These are phyloP conservation scores for Liposcelis brunnea DNA, from an alignment of 2,888 invertebrate species.

Conservation along the genomic window DNA sequence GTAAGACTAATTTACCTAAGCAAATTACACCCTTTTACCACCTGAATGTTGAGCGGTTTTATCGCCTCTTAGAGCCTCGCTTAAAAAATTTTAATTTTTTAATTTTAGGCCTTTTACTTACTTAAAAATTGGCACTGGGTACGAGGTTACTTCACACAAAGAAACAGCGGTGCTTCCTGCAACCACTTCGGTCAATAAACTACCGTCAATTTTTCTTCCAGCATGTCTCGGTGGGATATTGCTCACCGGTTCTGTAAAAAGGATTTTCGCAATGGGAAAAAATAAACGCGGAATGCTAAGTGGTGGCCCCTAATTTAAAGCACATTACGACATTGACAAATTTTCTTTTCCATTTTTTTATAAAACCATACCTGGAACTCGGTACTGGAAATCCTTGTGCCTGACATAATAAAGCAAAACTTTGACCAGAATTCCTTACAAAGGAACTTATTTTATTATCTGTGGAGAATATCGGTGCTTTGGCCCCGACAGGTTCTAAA, in stretches of 20 bases:
- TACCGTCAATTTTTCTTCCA: conserved; percentile 22
- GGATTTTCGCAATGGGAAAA: conserved; percentile 1
- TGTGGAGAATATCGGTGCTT: conserved; percentile 46
- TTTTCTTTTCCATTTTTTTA: too few species aligned
- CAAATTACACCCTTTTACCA: background rate
- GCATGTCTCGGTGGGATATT: conserved; percentile 30
- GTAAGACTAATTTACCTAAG: conserved; percentile 9
- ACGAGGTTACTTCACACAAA: conserved; percentile 22
- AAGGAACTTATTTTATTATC: conserved; percentile 42
- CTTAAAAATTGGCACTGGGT: conserved; percentile 24
- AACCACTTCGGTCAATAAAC: conserved; percentile 17
- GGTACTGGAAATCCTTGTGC: conserved; percentile 27
- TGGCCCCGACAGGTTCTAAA: conserved; percentile 43
- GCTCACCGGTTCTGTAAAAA: conserved; percentile 29
- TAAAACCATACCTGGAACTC: conserved; percentile 22
- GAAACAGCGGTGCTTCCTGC: conserved; percentile 18
- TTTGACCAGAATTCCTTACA: conserved; percentile 32
- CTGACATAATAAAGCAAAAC: conserved; percentile 31
- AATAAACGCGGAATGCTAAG: background rate
- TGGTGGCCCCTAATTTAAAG: too few species aligned
- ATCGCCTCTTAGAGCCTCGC: too few species aligned
- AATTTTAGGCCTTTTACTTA: too few species aligned
- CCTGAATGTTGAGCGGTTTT: conserved; percentile 11
- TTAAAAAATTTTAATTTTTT: too few species aligned
- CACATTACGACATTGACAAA: conserved; percentile 23